These are phyloP conservation scores for Enteromius argenteus DNA, from an alignment of 2,797 vertebrate genomes.

Conservation along the genomic window DNA sequence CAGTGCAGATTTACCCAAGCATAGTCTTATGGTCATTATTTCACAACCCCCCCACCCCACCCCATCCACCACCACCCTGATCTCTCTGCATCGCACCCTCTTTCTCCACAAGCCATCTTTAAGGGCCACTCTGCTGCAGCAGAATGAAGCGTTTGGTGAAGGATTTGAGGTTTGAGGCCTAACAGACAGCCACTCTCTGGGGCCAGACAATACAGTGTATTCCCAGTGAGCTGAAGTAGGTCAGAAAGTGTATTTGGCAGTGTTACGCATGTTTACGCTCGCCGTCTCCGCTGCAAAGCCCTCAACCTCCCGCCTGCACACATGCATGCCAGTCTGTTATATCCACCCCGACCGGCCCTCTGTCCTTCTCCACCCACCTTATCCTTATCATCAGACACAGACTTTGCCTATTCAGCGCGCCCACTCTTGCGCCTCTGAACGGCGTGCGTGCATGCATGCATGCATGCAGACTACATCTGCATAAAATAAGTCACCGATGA, in stretches of 20 bases:
- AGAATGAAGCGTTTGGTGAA: conserved; percentile 1
- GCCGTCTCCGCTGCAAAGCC: conserved; percentile 29
- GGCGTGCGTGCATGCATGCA: conserved; percentile 23
- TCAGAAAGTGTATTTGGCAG: conserved; percentile 59
- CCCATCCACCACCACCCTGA: background rate
- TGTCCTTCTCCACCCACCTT: conserved; percentile 46
- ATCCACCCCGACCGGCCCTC: conserved; percentile 23
- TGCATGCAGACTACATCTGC: conserved; percentile 8
- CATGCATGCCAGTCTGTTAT: conserved; percentile 32
- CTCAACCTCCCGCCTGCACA: conserved; percentile 8
- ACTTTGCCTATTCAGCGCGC: conserved; percentile 34
- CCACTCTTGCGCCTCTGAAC: conserved; percentile 32
- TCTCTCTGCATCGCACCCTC: conserved; percentile 4
- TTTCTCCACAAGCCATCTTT: conserved; percentile 33
- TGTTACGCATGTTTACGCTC: conserved; percentile 32
- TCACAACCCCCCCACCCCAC: conserved; percentile 34
- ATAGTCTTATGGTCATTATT: conserved; percentile 58
- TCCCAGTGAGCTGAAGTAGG: conserved; percentile 54
- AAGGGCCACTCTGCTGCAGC: conserved; percentile 6
- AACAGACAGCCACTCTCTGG: conserved; percentile 29
- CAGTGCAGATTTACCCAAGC: conserved; percentile 53
- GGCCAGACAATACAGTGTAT: conserved; percentile 48
- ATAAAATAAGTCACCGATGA: conserved; percentile 44
- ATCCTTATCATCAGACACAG: conserved; percentile 37
- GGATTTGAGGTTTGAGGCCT: conserved; percentile 17